Percentiles rank a stretch among this genome's conserved stretches.
phyloP scores from a whole-genome alignment of 2,113 vertebrate species.

The Hypocryptadius cinnamomeus region DNA sequence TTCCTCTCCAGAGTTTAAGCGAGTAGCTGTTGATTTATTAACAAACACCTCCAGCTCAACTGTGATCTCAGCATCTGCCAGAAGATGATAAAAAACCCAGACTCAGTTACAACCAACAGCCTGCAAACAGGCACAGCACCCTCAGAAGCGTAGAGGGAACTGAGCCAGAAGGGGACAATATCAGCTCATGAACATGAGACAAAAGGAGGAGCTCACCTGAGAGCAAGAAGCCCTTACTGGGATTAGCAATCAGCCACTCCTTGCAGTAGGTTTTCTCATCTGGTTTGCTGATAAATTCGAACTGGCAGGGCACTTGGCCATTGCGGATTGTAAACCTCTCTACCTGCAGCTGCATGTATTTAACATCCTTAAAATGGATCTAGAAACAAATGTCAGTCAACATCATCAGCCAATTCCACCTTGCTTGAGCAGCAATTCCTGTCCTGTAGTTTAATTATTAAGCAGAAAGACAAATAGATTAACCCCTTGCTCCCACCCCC shows the following conservation, averaged over 20 bases:
- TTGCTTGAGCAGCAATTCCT: not conserved
- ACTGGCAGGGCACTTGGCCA: conserved; percentile 91
- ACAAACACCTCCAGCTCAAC: conserved; percentile 91
- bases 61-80: conserved; percentile 76
- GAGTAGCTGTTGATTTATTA: conserved; percentile 87
- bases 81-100: not conserved
- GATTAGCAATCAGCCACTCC: conserved; percentile 86
- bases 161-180: not conserved
- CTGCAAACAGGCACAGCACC: not conserved
- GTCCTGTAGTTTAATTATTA: not conserved
- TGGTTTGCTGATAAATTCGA: conserved; percentile 92
- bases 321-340: conserved; percentile 81
- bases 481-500: not conserved
- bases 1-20: conserved; percentile 82
- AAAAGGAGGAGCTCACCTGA: conserved; percentile 72
- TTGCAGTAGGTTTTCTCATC: conserved; percentile 87
- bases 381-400: conserved; percentile 39
- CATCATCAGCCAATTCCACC: not conserved
- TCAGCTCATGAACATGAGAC: not conserved
- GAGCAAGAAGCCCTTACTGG: conserved; percentile 85
- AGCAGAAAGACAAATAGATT: not conserved
- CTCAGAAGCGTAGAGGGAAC: not conserved
- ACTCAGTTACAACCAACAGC: not conserved
- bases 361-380: conserved; percentile 89
- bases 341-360: conserved; percentile 89